phyloP scores from a whole-genome alignment of 1,140 invertebrate species.

The Cephus cinctus region DNA sequence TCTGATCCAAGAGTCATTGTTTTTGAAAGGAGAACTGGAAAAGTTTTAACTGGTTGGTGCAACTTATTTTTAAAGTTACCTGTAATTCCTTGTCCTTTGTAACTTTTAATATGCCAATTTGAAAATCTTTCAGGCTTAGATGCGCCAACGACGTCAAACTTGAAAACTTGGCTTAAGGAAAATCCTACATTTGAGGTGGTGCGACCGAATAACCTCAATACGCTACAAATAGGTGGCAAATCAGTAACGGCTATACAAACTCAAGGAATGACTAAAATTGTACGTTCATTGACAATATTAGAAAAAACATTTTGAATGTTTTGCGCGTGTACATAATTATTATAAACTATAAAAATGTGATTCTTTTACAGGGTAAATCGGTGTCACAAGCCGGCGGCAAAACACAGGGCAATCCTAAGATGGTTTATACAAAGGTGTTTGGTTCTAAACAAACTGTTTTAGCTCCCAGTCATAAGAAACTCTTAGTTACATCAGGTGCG shows the following conservation, averaged over 20 bases:
- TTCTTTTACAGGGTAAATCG: conserved; percentile 24
- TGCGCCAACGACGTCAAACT: conserved; percentile 74
- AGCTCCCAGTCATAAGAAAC: conserved; percentile 33
- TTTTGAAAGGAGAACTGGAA: conserved; percentile 76
- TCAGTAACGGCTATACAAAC: conserved; percentile 40
- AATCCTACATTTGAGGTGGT: conserved; percentile 85
- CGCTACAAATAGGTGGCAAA: conserved; percentile 50
- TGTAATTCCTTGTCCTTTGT: background rate
- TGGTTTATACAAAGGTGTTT: conserved; percentile 44
- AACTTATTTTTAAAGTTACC: conserved; percentile 6
- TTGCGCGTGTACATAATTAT: no score
- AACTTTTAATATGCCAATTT: conserved; percentile 2
- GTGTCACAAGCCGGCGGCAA: conserved; percentile 16
- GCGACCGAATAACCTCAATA: conserved; percentile 60
- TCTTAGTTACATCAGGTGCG: conserved; percentile 18
- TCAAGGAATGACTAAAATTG: conserved; percentile 20
- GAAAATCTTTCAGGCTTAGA: conserved; percentile 59
- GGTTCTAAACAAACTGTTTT: conserved; percentile 50
- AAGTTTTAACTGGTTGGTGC: conserved; percentile 64
- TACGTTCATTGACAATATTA: conserved; percentile 13
- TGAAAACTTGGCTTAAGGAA: conserved; percentile 80
- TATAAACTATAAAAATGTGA: background rate
- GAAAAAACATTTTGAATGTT: conserved; percentile 3
- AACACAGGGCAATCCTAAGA: conserved; percentile 34
- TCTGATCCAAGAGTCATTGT: conserved; percentile 66